These are phyloP conservation scores for Molorchus minor DNA, from an alignment of 2,888 invertebrate species.

Conservation along the genomic window DNA sequence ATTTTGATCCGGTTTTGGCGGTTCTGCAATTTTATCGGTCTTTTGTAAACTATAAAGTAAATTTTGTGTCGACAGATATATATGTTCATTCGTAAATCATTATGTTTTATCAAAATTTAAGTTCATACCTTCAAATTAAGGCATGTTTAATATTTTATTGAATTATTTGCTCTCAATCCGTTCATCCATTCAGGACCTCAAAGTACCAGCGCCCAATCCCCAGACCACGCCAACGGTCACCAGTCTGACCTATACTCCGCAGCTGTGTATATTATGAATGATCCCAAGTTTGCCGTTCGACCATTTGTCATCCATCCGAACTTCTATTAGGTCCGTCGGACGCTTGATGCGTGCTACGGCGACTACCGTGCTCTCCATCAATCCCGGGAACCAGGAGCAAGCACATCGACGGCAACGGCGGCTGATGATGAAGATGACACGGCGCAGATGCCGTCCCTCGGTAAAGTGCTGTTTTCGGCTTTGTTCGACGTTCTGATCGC, in stretches of 20 bases:
- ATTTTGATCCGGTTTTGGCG: too few species aligned
- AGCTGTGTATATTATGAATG: constrained; percentile 65
- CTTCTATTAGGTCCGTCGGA: constrained; percentile 61
- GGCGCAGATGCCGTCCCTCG: constrained; percentile 33
- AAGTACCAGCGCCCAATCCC: too few species aligned
- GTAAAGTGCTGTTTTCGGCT: not conserved
- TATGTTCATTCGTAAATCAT: too few species aligned
- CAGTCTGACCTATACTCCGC: constrained; percentile 56
- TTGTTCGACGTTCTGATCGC: constrained; percentile 6
- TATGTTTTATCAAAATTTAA: too few species aligned
- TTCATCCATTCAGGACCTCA: too few species aligned
- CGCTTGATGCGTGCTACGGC: constrained; percentile 42
- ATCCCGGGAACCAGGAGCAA: constrained; percentile 44
- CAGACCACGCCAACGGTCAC: constrained; percentile 57
- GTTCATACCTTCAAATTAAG: too few species aligned
- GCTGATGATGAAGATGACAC: constrained; percentile 52
- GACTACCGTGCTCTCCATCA: constrained; percentile 53
- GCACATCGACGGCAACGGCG: too few species aligned
- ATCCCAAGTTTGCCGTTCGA: constrained; percentile 62
- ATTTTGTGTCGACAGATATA: too few species aligned
- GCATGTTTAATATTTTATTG: too few species aligned
- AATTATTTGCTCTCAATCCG: too few species aligned
- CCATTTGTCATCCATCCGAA: constrained; percentile 65
- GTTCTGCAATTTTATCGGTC: too few species aligned
- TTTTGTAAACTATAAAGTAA: too few species aligned